Base-by-base conservation (phyloP, 2,888 invertebrate species). In the Heliconius cydno region DNA sequence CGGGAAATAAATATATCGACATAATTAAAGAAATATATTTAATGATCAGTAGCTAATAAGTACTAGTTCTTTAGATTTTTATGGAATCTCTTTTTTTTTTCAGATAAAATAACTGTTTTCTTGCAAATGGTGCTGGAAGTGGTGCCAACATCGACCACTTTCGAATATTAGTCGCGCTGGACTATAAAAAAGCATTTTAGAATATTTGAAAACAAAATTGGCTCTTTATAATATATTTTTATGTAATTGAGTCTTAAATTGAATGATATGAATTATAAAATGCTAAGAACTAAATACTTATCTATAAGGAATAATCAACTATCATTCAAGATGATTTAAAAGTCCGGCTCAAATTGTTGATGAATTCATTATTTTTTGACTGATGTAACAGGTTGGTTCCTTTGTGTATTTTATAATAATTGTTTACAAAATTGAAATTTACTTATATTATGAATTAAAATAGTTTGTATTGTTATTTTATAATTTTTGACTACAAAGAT, bases 61-160 rank as follows among this genome's bases (percentile, higher is more conserved):
- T 65, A 30, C 30, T 30, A 19, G 30, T 34, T 67, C 2, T 38
- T 67, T 38, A 28, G 52, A 71, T 65, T 66, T 63, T n/a, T 77
- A 9, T 34, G 10, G 10, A 52, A 19, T 71, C 22, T 63, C 63
- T 60, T 19, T 70, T 81, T 82, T 80, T 87, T 91, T 95, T 34
- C 96, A 98, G 98, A 98, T 94, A 97, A 97, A 91, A 96, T 98
- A 85, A 98, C 98, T 85, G 97, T 98, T 87, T 98, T 98, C 95
- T 96, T 98, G 89, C 98, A 98, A 96, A 97, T 98, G 96, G 95
- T 97, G 89, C 95, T 98, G 90, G 98, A 98, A 93, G 98, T 98
- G 89, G 98, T 98, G 86, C 98, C 98, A 87, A 98, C 98, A 81
- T 97, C 98, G 86, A 96, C 97, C 83, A 97, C 95, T 75, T 96